Percentiles rank a stretch among this genome's conserved stretches.
Evolutionary conservation across 2,888 invertebrate species (phyloP).

Genomic region (Eristalinus sepulchralis): DNA sequence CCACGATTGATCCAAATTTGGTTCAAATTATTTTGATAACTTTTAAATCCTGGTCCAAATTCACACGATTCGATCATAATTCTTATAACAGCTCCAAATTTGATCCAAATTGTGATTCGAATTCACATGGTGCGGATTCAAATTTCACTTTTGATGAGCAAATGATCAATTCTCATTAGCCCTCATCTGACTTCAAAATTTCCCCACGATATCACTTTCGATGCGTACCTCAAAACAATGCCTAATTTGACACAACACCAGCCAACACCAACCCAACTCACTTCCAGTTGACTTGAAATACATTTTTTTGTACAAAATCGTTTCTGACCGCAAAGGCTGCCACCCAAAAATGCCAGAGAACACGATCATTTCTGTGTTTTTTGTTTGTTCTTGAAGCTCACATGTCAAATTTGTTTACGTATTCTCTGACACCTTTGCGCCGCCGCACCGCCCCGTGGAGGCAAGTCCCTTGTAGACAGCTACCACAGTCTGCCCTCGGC

Average conservation of each 20-base stretch:
- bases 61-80: too few relatives aligned
- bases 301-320: conserved; percentile 34
- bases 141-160: too few relatives aligned
- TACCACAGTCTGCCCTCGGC: background rate
- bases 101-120: too few relatives aligned
- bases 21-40: too few relatives aligned
- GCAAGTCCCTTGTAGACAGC: background rate
- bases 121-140: too few relatives aligned
- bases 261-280: background rate
- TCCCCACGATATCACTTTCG: background rate
- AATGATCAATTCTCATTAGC: background rate
- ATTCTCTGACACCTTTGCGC: conserved; percentile 34
- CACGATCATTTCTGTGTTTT: background rate
- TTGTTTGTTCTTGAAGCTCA: background rate
- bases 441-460: background rate
- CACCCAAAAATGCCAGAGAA: conserved; percentile 18
- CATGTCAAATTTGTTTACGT: conserved; percentile 33
- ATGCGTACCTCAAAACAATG: background rate
- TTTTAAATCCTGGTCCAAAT: too few relatives aligned
- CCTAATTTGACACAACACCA: background rate
- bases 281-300: conserved; percentile 27
- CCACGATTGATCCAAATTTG: background rate
- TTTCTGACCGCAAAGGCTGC: conserved; percentile 31
- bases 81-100: too few relatives aligned
- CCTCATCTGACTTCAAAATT: background rate